Percentiles rank a stretch among this genome's conserved stretches.
These are phyloP conservation scores for Coccyzus lansbergi DNA, from an alignment of 2,797 vertebrate species.

Conservation along the genomic window DNA sequence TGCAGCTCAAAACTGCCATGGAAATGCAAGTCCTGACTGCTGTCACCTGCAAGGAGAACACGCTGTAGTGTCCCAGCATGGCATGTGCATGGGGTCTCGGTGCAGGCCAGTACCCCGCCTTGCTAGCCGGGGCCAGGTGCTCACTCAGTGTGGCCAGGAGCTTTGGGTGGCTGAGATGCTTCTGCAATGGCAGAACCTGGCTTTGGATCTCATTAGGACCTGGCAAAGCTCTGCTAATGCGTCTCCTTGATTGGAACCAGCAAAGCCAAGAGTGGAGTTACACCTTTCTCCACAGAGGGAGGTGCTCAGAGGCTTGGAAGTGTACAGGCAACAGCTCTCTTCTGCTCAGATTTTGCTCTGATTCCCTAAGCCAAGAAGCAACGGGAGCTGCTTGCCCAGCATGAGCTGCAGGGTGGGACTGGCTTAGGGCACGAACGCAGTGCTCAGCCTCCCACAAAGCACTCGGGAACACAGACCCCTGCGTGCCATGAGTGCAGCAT, in stretches of 20 bases:
- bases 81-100: not conserved
- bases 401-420: not conserved
- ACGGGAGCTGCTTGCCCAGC: not conserved
- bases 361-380: not conserved
- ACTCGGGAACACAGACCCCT: not conserved
- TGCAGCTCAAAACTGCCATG: fast-evolving
- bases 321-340: not conserved
- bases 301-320: not conserved
- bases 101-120: not conserved
- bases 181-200: not conserved
- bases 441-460: not conserved
- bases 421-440: not conserved
- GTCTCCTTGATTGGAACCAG: not conserved
- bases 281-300: not conserved
- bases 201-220: not conserved
- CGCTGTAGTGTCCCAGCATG: fast-evolving
- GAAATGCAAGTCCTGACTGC: not conserved
- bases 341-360: not conserved
- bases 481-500: fast-evolving
- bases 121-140: not conserved
- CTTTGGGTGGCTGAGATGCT: not conserved
- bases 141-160: not conserved
- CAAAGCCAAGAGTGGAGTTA: not conserved
- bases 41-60: not conserved
- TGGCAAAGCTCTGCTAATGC: not conserved